Base-by-base conservation (phyloP, 2,113 vertebrate species). In the Asarcornis scutulata region DNA sequence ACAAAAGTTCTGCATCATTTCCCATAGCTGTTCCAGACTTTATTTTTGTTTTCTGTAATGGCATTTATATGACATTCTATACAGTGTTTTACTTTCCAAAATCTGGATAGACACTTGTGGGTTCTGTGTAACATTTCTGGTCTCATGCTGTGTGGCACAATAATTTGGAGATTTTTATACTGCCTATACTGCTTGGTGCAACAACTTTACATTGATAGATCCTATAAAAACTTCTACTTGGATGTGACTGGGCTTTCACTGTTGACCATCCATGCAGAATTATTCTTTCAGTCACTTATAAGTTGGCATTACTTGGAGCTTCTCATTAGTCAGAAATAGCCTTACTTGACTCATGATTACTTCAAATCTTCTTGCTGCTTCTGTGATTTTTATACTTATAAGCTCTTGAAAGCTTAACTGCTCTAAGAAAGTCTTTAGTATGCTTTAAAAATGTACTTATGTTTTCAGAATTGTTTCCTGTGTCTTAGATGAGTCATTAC, bases 91-190 rank as follows among this genome's bases (percentile, higher is more conserved):
- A 83, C 6, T 6, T 91, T 62, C 79, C 56, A 83, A 89, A 79
- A 46, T 67, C 62, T 58, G 77, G 77, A 63, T 36, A 82, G 38
- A 42, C 71, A 59, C 63, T 76, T 76, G 40, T 36, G 74, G 63
- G n/a, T 38, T 94, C 83, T 92, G 83, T 89, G 90, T 88, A 91
- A 83, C 46, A 58, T 94, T 95, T 91, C 71, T 93, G 62, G 36
- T 58, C 81, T 93, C 67, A 36, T 63, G 40, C 88, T 93, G 74
- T 77, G 40, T 74, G 88, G n/a, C 74, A 71, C 79, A 93, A 86
- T 42, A 46, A 38, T 83, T 88, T 83, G 44, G 34, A 68, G 18
- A 4, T 81, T 79, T 95, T 93, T 87, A 84, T 95, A 46, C 44
- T 74, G 75, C 86, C 44, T 91, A 40, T 40, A 40, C 40, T 40